A percentile compares a stretch with the other conserved stretches of the same genome.
phyloP scores from a whole-genome alignment of 2,888 invertebrate species.

The Synanthedon andrenaeformis region DNA sequence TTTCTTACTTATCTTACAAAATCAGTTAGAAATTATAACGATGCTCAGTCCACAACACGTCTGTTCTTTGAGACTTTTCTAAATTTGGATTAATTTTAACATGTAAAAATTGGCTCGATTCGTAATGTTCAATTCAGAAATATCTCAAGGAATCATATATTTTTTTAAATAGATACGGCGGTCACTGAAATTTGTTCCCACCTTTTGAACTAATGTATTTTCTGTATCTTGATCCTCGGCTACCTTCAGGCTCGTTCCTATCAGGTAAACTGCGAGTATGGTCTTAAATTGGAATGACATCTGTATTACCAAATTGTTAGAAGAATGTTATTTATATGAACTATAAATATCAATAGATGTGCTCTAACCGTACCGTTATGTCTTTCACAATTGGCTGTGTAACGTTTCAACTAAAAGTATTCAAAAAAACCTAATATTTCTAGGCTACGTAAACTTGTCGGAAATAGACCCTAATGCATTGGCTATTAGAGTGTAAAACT shows the following conservation, averaged over 20 bases:
- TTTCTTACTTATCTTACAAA: conserved; percentile 3
- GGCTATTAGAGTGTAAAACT: conserved; percentile 41
- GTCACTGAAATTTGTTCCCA: conserved; percentile 9
- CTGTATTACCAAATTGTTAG: conserved; percentile 65
- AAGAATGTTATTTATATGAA: conserved; percentile 45
- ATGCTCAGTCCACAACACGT: conserved; percentile 11
- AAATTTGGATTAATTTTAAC: conserved; percentile 2
- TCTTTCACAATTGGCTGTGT: conserved; percentile 52
- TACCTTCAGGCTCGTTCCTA: conserved; percentile 86
- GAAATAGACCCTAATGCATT: conserved; percentile 46
- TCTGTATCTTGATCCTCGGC: conserved; percentile 75
- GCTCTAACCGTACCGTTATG: conserved; percentile 45
- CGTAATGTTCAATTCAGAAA: conserved; percentile 3
- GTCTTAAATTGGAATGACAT: conserved; percentile 65
- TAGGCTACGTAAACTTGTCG: conserved; percentile 8
- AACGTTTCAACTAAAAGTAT: background rate
- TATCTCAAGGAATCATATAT: conserved; percentile 16
- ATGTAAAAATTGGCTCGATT: background rate
- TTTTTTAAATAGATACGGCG: conserved; percentile 1
- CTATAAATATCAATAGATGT: conserved; percentile 46
- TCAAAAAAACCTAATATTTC: background rate
- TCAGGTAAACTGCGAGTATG: conserved; percentile 80
- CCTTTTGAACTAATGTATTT: conserved; percentile 68
- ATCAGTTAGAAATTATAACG: conserved; percentile 6
- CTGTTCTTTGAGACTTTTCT: conserved; percentile 21